These are phyloP conservation scores for Apodemus agrarius DNA, from an alignment of 2,797 vertebrate genomes.

Conservation along the genomic window DNA sequence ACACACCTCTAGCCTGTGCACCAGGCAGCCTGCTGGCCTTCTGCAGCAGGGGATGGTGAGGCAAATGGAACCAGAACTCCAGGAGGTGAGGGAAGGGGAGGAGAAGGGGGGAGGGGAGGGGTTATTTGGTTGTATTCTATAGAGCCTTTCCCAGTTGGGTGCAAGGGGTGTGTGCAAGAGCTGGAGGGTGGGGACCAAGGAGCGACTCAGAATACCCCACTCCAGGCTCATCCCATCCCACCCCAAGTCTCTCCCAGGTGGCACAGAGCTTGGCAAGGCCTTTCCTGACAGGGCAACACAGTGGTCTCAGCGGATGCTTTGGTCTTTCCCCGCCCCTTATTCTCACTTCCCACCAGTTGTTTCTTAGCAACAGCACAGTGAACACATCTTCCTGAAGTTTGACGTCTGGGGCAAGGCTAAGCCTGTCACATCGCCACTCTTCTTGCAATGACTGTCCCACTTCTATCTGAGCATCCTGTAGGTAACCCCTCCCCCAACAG, in stretches of 20 bases:
- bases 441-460: neutral
- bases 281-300: slow-evolving; percentile 43
- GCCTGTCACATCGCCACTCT: neutral
- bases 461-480: neutral
- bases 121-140: slow-evolving; percentile 85
- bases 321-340: neutral
- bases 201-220: slow-evolving; percentile 34
- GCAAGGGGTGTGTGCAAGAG: neutral
- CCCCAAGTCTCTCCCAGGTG: slow-evolving; percentile 4
- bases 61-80: slow-evolving; percentile 14
- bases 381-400: neutral
- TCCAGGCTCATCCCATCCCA: slow-evolving; percentile 18
- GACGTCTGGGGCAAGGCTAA: slow-evolving; percentile 16
- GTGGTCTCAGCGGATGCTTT: neutral
- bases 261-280: slow-evolving; percentile 48
- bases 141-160: slow-evolving; percentile 81
- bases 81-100: slow-evolving; percentile 59
- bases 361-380: slow-evolving; percentile 30
- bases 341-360: neutral
- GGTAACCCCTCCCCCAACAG: neutral
- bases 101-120: slow-evolving; percentile 64
- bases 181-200: neutral
- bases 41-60: slow-evolving; percentile 78
- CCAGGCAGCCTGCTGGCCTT: slow-evolving; percentile 86
- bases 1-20: slow-evolving; percentile 87